Evolutionary conservation across 2,888 invertebrate genomes (phyloP).

Genomic region (Spialia ferax): DNA sequence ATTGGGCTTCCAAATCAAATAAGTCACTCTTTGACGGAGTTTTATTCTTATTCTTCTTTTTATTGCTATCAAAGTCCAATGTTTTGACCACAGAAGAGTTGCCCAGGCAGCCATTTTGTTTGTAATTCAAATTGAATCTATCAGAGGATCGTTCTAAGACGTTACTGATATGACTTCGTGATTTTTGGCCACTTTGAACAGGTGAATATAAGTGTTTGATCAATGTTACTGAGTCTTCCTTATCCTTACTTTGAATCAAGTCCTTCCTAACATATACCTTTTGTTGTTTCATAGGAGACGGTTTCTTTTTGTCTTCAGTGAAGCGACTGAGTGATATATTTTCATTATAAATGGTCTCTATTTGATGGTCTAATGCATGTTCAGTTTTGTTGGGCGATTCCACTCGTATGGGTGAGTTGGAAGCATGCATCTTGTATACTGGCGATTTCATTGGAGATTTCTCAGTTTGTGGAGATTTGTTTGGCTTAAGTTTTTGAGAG

Average conservation of each 20-base stretch:
- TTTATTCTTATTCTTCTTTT: conserved; percentile 62
- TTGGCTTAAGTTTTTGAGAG: conserved; percentile 64
- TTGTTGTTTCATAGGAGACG: conserved; percentile 56
- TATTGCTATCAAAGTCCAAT: conserved; percentile 72
- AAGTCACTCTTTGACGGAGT: conserved; percentile 64
- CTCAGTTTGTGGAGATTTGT: conserved; percentile 60
- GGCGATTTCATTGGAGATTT: conserved; percentile 65
- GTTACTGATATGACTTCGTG: conserved; percentile 58
- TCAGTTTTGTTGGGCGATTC: conserved; percentile 59
- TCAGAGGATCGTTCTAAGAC: conserved; percentile 66
- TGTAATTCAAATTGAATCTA: conserved; percentile 54
- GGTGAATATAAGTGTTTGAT: conserved; percentile 77
- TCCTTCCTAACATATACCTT: conserved; percentile 78
- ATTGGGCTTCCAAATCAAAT: conserved; percentile 72
- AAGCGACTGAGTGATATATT: conserved; percentile 73
- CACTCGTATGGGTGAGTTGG: conserved; percentile 65
- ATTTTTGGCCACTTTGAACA: conserved; percentile 53
- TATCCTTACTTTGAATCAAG: conserved; percentile 72
- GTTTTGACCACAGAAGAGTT: conserved; percentile 76
- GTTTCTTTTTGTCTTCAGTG: conserved; percentile 56
- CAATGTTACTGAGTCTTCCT: conserved; percentile 62
- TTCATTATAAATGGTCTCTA: conserved; percentile 72
- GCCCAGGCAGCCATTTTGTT: conserved; percentile 58
- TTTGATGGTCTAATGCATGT: conserved; percentile 62
- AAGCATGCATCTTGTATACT: conserved; percentile 75